These are phyloP conservation scores for Hylaeus anthracinus DNA, from an alignment of 1,140 invertebrate genomes.

Conservation along the genomic window DNA sequence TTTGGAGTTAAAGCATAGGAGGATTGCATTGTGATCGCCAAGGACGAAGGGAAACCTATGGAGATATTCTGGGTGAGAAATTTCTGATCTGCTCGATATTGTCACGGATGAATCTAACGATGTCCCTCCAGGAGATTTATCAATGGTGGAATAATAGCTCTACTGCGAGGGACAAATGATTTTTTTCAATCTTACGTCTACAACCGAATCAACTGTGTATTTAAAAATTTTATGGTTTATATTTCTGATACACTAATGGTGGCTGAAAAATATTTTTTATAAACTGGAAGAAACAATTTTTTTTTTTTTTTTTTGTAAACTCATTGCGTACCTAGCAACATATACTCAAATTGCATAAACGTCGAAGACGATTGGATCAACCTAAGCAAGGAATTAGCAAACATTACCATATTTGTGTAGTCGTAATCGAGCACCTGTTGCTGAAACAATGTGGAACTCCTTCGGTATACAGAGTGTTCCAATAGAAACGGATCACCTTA, in stretches of 20 bases:
- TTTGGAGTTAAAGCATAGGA: slow-evolving; percentile 36
- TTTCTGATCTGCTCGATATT: slow-evolving; percentile 27
- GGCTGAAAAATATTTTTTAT: too few relatives aligned
- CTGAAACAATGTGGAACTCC: slow-evolving; percentile 41
- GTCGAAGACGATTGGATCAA: slow-evolving; percentile 2
- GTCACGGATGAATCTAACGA: slow-evolving; percentile 22
- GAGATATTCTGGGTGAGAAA: slow-evolving; percentile 47
- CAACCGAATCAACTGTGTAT: too few relatives aligned
- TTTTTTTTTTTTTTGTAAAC: neutral
- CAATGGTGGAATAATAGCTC: neutral
- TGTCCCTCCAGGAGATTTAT: neutral
- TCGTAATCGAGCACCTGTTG: slow-evolving; percentile 55
- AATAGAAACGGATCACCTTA: too few relatives aligned
- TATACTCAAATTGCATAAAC: neutral
- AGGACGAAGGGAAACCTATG: slow-evolving; percentile 11
- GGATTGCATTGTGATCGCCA: slow-evolving; percentile 37
- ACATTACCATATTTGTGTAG: slow-evolving; percentile 26
- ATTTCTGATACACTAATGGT: too few relatives aligned
- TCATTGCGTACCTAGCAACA: too few relatives aligned
- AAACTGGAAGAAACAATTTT: too few relatives aligned
- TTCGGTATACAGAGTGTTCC: too few relatives aligned
- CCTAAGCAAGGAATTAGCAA: slow-evolving; percentile 2
- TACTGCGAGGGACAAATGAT: too few relatives aligned
- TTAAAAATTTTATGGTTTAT: too few relatives aligned
- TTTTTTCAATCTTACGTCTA: too few relatives aligned